These are phyloP conservation scores for Noctua janthe DNA, from an alignment of 2,888 invertebrate species.

Conservation along the genomic window DNA sequence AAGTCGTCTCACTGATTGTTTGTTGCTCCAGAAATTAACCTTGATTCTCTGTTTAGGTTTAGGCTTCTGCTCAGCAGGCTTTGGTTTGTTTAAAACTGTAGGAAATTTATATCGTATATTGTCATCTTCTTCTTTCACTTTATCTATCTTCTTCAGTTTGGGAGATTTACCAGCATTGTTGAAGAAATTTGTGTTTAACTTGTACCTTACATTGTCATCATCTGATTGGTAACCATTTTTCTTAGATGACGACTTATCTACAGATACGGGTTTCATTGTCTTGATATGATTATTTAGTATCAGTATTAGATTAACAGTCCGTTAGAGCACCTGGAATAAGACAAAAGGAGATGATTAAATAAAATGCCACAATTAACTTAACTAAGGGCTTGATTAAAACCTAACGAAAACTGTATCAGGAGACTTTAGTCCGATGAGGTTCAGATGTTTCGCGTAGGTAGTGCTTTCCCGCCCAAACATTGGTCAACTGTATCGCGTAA, in stretches of 20 bases:
- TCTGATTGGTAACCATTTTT: slow-evolving; percentile 84
- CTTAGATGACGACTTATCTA: slow-evolving; percentile 70
- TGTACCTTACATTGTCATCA: slow-evolving; percentile 85
- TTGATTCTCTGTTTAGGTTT: slow-evolving; percentile 86
- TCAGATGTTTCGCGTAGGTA: slow-evolving; percentile 2
- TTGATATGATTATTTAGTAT: slow-evolving; percentile 27
- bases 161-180: slow-evolving; percentile 73
- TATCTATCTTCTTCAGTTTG: slow-evolving; percentile 68
- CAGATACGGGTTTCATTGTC: slow-evolving; percentile 76
- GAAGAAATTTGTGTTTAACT: slow-evolving; percentile 81
- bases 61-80: slow-evolving; percentile 75
- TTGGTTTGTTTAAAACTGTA: slow-evolving; percentile 74
- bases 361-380: not conserved
- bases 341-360: slow-evolving; percentile 24
- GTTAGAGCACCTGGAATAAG: slow-evolving; percentile 58
- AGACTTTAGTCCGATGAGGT: not conserved
- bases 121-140: slow-evolving; percentile 78
- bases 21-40: slow-evolving; percentile 88
- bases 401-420: not conserved
- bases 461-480: slow-evolving; percentile 80
- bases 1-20: slow-evolving; percentile 75
- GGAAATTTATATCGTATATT: slow-evolving; percentile 84
- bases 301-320: slow-evolving; percentile 26
- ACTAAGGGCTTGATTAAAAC: not conserved
- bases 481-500: slow-evolving; percentile 18